Evolutionary conservation across 2,113 vertebrate genomes (phyloP).

Genomic region (Colistium nudipinnis): DNA sequence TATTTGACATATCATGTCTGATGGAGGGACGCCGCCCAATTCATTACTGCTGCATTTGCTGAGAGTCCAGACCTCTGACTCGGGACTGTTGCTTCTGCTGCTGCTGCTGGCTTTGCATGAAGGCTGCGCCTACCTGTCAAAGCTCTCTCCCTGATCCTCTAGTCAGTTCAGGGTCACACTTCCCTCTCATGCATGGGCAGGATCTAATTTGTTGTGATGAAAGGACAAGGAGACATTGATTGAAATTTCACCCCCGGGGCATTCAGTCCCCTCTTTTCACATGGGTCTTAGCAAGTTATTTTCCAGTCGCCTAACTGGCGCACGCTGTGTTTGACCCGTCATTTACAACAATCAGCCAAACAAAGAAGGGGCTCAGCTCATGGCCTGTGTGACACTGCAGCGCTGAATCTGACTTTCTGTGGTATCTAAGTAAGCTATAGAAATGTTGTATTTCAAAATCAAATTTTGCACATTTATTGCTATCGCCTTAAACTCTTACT

Average conservation of each 20-base stretch:
- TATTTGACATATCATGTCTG: neutral
- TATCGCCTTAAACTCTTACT: neutral
- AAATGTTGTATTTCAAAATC: neutral
- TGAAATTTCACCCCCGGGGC: constrained; percentile 80
- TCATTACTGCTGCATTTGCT: neutral
- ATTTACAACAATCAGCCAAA: constrained; percentile 69
- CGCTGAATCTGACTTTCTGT: neutral
- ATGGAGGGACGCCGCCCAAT: neutral
- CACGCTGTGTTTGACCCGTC: constrained; percentile 70
- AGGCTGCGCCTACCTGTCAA: constrained; percentile 69
- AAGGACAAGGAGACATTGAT: constrained; percentile 87
- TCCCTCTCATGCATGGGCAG: constrained; percentile 72
- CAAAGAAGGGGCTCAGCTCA: constrained; percentile 43
- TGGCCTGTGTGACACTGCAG: constrained; percentile 9
- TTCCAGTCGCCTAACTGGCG: constrained; percentile 67
- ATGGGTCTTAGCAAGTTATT: constrained; percentile 80
- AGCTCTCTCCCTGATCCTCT: constrained; percentile 67
- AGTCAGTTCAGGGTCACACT: constrained; percentile 82
- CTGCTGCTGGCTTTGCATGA: constrained; percentile 21
- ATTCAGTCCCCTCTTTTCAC: constrained; percentile 77
- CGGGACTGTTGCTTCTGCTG: constrained; percentile 15
- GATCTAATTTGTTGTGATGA: constrained; percentile 83
- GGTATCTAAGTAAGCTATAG: neutral
- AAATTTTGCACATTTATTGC: neutral
- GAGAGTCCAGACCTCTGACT: constrained; percentile 15